Conservation (phyloP, 2,888 invertebrate genomes). For the Nemoura dubitans region DNA sequence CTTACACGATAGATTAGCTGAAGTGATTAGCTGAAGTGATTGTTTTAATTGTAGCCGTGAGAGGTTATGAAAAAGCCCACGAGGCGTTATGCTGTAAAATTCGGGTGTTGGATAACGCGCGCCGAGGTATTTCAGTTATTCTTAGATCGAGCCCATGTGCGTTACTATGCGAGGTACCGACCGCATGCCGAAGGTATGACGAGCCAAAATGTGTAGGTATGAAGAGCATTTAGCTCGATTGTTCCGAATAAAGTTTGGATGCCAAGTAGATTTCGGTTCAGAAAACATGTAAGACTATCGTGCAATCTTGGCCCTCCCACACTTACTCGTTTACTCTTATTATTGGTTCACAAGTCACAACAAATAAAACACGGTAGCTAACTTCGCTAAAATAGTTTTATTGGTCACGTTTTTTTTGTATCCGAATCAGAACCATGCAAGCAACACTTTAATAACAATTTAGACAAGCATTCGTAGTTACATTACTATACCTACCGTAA, state of each 20-base stretch:
- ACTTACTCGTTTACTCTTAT: no score
- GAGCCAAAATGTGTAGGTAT: not conserved
- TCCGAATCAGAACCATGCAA: not conserved
- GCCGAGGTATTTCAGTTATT: not conserved
- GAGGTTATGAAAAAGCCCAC: not conserved
- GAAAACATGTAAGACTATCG: not conserved
- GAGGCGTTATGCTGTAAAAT: not conserved
- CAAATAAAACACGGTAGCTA: not conserved
- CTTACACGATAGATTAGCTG: not conserved
- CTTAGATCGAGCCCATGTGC: not conserved
- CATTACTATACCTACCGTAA: not conserved
- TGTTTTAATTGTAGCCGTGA: conserved; percentile 15
- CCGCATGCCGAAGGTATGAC: not conserved
- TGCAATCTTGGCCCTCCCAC: not conserved
- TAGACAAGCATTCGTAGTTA: not conserved
- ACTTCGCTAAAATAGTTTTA: not conserved
- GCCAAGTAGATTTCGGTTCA: not conserved
- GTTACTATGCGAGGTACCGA: not conserved
- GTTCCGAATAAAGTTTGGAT: not conserved
- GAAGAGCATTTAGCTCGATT: not conserved
- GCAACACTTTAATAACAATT: not conserved
- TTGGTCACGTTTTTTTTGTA: not conserved
- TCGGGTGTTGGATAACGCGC: not conserved
- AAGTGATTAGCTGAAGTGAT: not conserved
- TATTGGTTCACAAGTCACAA: not conserved